Percentiles rank a stretch among this genome's conserved stretches.
These are phyloP conservation scores for Trachymyrmex cornetzi DNA, from an alignment of 1,140 invertebrate species.

Conservation along the genomic window DNA sequence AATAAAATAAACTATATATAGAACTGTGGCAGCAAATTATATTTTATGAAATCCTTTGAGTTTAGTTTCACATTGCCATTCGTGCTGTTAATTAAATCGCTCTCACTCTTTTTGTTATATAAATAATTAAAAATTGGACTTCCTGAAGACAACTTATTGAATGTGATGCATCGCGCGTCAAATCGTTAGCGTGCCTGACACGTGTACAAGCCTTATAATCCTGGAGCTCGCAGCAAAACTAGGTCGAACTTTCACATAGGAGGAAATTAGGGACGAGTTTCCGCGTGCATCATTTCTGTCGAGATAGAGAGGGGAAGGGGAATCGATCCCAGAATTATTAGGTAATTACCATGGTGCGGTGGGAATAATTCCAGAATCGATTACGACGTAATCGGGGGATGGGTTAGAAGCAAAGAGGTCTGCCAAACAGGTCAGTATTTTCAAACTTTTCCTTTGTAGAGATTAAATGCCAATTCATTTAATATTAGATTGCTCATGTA, in stretches of 20 bases:
- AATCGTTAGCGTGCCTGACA: slow-evolving; percentile 59
- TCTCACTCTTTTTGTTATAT: not conserved
- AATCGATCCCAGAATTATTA: slow-evolving; percentile 76
- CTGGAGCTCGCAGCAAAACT: slow-evolving; percentile 48
- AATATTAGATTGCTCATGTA: slow-evolving; percentile 38
- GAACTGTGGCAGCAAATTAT: not conserved
- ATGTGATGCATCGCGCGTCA: slow-evolving; percentile 19
- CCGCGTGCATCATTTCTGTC: slow-evolving; percentile 43
- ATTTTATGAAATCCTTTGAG: not conserved
- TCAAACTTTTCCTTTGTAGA: slow-evolving; percentile 38
- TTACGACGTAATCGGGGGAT: slow-evolving; percentile 17
- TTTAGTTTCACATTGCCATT: not conserved
- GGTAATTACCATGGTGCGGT: slow-evolving; percentile 73
- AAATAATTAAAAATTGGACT: slow-evolving; percentile 56
- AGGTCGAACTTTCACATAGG: slow-evolving; percentile 68
- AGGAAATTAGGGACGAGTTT: slow-evolving; percentile 66
- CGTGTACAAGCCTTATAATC: slow-evolving; percentile 67
- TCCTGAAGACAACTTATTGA: slow-evolving; percentile 55
- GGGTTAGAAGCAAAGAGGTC: not conserved
- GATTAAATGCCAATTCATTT: slow-evolving; percentile 61
- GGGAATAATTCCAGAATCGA: slow-evolving; percentile 75
- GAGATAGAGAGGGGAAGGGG: not conserved
- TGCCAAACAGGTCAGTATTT: slow-evolving; percentile 34
- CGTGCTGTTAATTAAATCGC: not conserved
- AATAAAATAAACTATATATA: not conserved